A percentile compares a stretch with the other conserved stretches of the same genome.
Evolutionary conservation across 1,140 invertebrate species (phyloP).

Genomic region (Globodera ellingtonae): DNA sequence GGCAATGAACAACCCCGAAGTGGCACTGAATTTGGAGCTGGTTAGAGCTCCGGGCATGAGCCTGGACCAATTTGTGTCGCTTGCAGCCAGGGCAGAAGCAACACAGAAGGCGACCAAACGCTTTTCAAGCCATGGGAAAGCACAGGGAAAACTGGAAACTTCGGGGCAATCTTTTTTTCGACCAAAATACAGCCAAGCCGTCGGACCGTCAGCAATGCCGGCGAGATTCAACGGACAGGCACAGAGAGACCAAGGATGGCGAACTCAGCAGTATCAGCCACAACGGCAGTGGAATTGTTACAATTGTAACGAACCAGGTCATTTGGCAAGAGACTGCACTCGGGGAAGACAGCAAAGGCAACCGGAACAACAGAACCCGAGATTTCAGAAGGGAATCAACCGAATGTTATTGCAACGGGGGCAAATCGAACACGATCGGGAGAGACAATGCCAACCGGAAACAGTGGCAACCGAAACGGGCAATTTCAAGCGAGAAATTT

Average conservation of each 20-base stretch:
- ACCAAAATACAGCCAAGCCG: neutral
- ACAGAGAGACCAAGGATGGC: neutral
- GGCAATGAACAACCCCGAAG: neutral
- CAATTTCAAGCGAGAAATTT: neutral
- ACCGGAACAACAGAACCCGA: neutral
- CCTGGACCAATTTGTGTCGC: conserved; percentile 9
- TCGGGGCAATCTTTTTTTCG: neutral
- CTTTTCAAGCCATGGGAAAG: neutral
- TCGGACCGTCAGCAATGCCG: neutral
- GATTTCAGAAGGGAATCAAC: too few species aligned
- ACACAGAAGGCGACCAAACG: conserved; percentile 1
- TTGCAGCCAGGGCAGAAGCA: conserved; percentile 15
- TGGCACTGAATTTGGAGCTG: conserved; percentile 17
- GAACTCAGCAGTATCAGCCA: neutral
- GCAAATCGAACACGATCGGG: too few species aligned
- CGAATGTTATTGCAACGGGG: too few species aligned
- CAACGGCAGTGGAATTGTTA: conserved; percentile 3
- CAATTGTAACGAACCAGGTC: neutral
- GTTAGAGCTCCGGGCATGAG: neutral
- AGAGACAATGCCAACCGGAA: too few species aligned
- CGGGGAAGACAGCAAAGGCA: neutral
- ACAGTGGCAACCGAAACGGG: too few species aligned
- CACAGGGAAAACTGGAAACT: neutral
- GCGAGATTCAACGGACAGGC: neutral
- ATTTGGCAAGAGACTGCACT: neutral